Percentiles rank a stretch among this genome's conserved stretches.
These are phyloP conservation scores for Cynoglossus semilaevis DNA, from an alignment of 2,113 vertebrate species.

Conservation along the genomic window DNA sequence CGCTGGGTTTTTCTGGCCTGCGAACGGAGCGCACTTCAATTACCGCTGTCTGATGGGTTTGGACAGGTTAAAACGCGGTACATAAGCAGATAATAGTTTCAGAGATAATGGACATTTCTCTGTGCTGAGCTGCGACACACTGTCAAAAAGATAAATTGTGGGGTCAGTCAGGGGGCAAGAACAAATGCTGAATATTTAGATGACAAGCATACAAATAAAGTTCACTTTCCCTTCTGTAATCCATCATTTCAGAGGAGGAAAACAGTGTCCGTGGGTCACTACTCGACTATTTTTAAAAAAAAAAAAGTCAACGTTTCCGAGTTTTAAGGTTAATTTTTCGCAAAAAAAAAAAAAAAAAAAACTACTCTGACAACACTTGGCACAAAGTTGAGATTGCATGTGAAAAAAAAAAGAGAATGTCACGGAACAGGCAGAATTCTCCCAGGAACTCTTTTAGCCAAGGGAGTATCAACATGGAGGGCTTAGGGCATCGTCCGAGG, in stretches of 20 bases:
- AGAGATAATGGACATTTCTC: slow-evolving; percentile 70
- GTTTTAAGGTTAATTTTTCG: no score
- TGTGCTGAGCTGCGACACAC: slow-evolving; percentile 35
- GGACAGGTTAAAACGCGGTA: slow-evolving; percentile 72
- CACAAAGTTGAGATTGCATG: slow-evolving; percentile 2
- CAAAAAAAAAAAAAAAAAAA: not conserved
- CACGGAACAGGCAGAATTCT: slow-evolving; percentile 17
- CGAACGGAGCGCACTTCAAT: slow-evolving; percentile 68
- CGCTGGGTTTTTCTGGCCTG: slow-evolving; percentile 48
- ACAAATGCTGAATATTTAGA: slow-evolving; percentile 61
- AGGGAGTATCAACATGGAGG: slow-evolving; percentile 47
- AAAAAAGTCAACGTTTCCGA: not conserved
- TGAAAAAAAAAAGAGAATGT: slow-evolving; percentile 6
- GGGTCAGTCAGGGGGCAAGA: slow-evolving; percentile 54
- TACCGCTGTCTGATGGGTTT: slow-evolving; percentile 63
- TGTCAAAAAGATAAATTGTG: slow-evolving; percentile 79
- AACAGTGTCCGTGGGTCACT: slow-evolving; percentile 8
- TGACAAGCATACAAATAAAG: slow-evolving; percentile 55
- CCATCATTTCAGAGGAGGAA: slow-evolving; percentile 55
- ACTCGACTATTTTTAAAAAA: not conserved
- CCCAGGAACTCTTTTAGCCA: slow-evolving; percentile 41
- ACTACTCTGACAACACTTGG: not conserved
- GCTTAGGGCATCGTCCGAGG: slow-evolving; percentile 60
- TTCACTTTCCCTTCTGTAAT: slow-evolving; percentile 59
- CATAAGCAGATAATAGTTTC: slow-evolving; percentile 67